Evolutionary conservation across 2,113 vertebrate genomes (phyloP).

Genomic region (Oryzias javanicus): DNA sequence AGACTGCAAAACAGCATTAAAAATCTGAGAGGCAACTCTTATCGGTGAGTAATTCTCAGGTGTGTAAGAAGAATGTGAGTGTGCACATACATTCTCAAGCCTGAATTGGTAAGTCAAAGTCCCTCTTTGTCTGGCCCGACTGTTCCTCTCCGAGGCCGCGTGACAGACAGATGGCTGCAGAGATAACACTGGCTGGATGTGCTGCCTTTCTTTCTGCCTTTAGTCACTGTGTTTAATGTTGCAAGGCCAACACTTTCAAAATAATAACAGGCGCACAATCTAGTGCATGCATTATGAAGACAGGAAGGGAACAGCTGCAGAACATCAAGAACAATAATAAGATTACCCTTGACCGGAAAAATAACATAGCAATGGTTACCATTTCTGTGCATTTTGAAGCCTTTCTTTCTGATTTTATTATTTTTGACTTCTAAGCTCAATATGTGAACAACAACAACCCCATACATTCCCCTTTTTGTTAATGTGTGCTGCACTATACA

Average conservation of each 20-base stretch:
- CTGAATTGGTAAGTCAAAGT: slow-evolving; percentile 49
- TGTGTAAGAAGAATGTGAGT: slow-evolving; percentile 21
- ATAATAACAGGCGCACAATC: slow-evolving; percentile 51
- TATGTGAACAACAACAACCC: slow-evolving; percentile 1
- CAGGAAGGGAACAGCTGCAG: slow-evolving; percentile 45
- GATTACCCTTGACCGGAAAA: slow-evolving; percentile 39
- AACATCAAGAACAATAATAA: slow-evolving; percentile 51
- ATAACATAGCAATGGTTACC: slow-evolving; percentile 24
- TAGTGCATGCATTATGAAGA: slow-evolving; percentile 53
- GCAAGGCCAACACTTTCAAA: slow-evolving; percentile 61
- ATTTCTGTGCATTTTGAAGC: slow-evolving; percentile 27
- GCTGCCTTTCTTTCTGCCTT: slow-evolving; percentile 52
- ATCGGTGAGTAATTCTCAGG: slow-evolving; percentile 41
- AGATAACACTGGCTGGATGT: slow-evolving; percentile 53
- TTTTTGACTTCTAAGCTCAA: slow-evolving; percentile 3
- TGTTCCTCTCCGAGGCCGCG: slow-evolving; percentile 38
- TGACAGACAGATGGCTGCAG: slow-evolving; percentile 69
- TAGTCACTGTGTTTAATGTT: slow-evolving; percentile 60
- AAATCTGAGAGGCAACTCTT: slow-evolving; percentile 29
- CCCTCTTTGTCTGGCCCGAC: slow-evolving; percentile 57
- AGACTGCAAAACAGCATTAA: slow-evolving; percentile 9
- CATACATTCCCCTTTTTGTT: neutral
- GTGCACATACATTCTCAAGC: slow-evolving; percentile 9
- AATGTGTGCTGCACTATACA: too few relatives aligned
- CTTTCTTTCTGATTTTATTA: slow-evolving; percentile 1